Evolutionary conservation across 2,113 vertebrate genomes (phyloP).

Genomic region (Prolemur simus): DNA sequence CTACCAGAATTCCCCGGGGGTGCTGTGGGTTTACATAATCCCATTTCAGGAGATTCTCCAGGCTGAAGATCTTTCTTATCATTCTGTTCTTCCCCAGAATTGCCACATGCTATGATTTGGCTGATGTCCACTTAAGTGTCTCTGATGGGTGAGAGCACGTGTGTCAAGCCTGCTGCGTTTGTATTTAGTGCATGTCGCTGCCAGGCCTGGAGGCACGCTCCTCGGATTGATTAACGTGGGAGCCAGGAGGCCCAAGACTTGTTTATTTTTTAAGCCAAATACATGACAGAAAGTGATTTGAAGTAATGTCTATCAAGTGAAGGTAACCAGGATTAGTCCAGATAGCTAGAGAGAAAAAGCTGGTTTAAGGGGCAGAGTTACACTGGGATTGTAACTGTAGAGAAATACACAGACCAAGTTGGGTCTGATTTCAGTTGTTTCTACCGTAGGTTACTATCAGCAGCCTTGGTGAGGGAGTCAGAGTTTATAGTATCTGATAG

Average conservation of each 20-base stretch:
- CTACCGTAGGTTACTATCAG: background rate
- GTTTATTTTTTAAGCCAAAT: constrained; percentile 17
- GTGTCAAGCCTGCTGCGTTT: background rate
- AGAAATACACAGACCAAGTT: background rate
- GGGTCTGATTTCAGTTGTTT: background rate
- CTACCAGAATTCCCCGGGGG: background rate
- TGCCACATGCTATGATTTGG: background rate
- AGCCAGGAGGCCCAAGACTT: background rate
- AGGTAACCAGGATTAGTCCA: constrained; percentile 1
- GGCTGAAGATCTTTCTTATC: background rate
- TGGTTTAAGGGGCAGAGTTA: background rate
- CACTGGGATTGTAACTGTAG: background rate
- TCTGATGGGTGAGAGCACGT: background rate
- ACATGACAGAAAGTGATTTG: constrained; percentile 22
- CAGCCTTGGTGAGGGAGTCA: background rate
- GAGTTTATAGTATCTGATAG: background rate
- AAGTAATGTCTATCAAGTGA: background rate
- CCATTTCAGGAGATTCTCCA: background rate
- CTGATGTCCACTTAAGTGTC: background rate
- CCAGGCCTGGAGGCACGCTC: background rate
- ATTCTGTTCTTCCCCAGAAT: background rate
- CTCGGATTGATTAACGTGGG: background rate
- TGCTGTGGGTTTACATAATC: background rate
- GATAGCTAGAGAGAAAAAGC: background rate
- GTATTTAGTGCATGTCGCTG: background rate